These are phyloP conservation scores for Macrocentrus cingulum DNA, from an alignment of 1,140 invertebrate genomes.

Conservation along the genomic window DNA sequence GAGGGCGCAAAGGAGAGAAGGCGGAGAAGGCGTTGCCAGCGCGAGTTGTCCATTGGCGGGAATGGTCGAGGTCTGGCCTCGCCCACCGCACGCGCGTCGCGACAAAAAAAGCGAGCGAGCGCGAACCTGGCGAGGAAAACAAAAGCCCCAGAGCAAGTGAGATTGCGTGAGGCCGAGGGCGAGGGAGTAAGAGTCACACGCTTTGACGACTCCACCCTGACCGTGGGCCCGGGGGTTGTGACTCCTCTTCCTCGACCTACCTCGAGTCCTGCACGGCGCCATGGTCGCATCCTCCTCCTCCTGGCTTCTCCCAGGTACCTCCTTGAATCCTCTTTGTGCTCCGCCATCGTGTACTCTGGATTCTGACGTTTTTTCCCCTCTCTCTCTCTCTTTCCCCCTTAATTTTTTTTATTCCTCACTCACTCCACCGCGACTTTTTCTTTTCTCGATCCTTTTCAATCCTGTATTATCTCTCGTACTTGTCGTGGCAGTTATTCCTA, in stretches of 20 bases:
- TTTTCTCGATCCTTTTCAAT: not conserved
- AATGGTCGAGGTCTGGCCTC: conserved; percentile 31
- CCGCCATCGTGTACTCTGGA: conserved; percentile 10
- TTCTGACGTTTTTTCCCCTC: not conserved
- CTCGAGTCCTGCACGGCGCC: conserved; percentile 8
- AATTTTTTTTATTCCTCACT: not conserved
- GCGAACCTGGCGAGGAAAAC: conserved; percentile 36
- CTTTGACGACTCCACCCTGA: conserved; percentile 2
- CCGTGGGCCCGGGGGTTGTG: conserved; percentile 5
- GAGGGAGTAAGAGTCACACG: not conserved
- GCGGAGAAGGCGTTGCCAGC: conserved; percentile 35
- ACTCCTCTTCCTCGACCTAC: not conserved
- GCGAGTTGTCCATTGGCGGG: conserved; percentile 41
- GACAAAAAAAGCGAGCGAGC: conserved; percentile 42
- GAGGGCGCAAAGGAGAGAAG: conserved; percentile 38
- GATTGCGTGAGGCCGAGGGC: conserved; percentile 17
- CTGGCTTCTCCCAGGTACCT: not conserved
- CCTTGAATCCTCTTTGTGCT: not conserved
- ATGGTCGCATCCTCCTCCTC: conserved; percentile 11
- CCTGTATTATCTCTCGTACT: too few relatives aligned
- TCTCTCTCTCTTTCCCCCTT: not conserved
- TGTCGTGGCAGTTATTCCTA: too few relatives aligned
- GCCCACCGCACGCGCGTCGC: conserved; percentile 50
- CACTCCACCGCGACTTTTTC: not conserved
- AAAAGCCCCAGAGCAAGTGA: conserved; percentile 34